Evolutionary conservation across 2,113 vertebrate species (phyloP), one percentile per base, ranked within the genome.

Genomic region (Scatophagus argus): DNA sequence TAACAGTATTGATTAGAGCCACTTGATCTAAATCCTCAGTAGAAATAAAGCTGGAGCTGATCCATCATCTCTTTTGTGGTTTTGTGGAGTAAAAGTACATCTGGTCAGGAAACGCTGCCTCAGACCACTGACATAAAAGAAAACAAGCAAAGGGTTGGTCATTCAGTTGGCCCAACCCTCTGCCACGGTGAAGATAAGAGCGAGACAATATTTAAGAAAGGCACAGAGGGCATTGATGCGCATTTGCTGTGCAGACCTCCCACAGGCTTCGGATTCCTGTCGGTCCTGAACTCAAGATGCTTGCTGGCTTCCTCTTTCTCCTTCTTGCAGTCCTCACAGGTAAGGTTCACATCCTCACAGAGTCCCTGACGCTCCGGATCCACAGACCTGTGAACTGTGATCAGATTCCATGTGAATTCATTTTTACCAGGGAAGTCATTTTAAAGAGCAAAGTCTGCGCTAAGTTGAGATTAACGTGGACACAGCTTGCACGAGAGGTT

Each of bases 271-370:
- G 38, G 2, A 29, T 73, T 54, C 34, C 29, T 27, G 14, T 44
- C 13, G 44, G 25, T 34, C 17, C 39, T 21, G 10, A 2, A 23
- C 21, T 36, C 51, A 77, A 7, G 51, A 71, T 65, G 73, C 14
- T 52, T 0, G 11, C 16, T 5, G 39, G 21, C 32, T 47, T 70
- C 9, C 0, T 75, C 51, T 44, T 21, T 10, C 66, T 82, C 32
- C 51, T 74, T 11, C 44, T 70, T n/a, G n/a, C n/a, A n/a, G n/a
- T n/a, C 39, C 19, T 77, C n/a, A 39, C 19, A 47, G 80, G 80
- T 82, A 46, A 47, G 51, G 1, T 31, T 23, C 4, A 23, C 46
- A 11, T 49, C 46, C n/a, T 23, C n/a, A 10, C 46, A 23, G n/a
- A 5, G 21, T 23, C 46, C n/a, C 14, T 23, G 46, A 9, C 21